Evolutionary conservation across 2,113 vertebrate genomes (phyloP).

Genomic region (Sula dactylatra): DNA sequence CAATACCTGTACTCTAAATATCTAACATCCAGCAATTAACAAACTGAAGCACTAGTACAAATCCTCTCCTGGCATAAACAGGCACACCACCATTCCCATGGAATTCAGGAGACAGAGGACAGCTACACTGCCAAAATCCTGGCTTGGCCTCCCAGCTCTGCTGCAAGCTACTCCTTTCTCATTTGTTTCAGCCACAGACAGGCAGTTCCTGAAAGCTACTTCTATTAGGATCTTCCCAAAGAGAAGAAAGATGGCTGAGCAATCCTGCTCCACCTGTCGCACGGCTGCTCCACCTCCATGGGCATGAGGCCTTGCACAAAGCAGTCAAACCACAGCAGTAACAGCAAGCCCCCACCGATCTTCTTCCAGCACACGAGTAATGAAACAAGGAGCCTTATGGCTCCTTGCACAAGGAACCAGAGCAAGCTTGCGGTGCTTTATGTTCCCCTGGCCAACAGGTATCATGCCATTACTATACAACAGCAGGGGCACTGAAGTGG

Average conservation of each 20-base stretch:
- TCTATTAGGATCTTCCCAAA: not conserved
- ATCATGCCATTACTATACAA: rapidly evolving
- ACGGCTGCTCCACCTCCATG: rapidly evolving
- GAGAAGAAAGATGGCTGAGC: not conserved
- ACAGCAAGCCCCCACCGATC: rapidly evolving
- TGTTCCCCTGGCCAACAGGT: not conserved
- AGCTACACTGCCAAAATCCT: not conserved
- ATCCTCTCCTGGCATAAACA: not conserved
- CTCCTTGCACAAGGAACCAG: not conserved
- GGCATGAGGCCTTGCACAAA: rapidly evolving
- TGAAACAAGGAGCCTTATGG: not conserved
- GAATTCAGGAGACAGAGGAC: not conserved
- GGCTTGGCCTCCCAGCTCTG: not conserved
- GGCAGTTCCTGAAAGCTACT: not conserved
- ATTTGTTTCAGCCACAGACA: not conserved
- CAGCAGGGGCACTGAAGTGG: not conserved
- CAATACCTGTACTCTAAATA: not conserved
- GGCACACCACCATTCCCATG: not conserved
- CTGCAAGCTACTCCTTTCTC: not conserved
- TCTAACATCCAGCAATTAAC: not conserved
- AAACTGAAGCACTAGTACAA: not conserved
- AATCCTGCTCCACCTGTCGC: not conserved
- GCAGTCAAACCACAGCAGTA: too few species aligned
- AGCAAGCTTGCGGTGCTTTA: rapidly evolving
- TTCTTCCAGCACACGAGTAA: not conserved